Evolutionary conservation across 2,113 vertebrate species (phyloP), one percentile per base, ranked within the genome.

Genomic region (Gallinago media): DNA sequence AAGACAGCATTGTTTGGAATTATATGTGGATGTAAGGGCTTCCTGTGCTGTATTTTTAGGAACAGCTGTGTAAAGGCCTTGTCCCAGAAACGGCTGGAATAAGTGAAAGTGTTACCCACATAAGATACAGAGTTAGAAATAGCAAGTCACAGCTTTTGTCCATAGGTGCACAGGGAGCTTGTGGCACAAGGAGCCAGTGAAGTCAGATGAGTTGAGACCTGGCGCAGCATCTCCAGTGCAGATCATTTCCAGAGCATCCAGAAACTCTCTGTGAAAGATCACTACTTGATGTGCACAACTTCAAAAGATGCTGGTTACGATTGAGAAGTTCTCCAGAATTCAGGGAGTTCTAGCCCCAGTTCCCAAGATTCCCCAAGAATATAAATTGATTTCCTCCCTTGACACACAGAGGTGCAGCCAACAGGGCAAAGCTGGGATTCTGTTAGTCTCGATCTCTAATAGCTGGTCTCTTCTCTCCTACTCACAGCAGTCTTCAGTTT

Each of bases 1-100:
- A 63, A 84, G 32, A 44, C 40, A 50, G 1, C 40, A 2, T 17
- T 31, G 26, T 22, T 11, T 74, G 65, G 76, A 66, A n/a, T 73
- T 20, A 2, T 0, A 14, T 0, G 1, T 20, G 25, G 8, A 10
- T 1, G 11, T 26, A 46, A 42, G 40, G 52, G n/a, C 27, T 65
- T 75, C 79, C 70, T 62, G 55, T 32, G 68, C 68, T 4, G 0
- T 8, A 0, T 11, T 68, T 25, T 22, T 40, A 92, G 73, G 76
- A 84, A 31, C 12, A 54, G 52, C 32, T 42, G 2, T 4, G 52
- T 49, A 46, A 46, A 78, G 50, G 14, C 19, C 38, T 63, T 54
- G 36, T 62, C 72, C 20, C 36, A 38, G 34, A 38, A 15, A 9
- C 4, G 6, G 44, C 27, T 71, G 47, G 59, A 61, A 36, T n/a